Percentiles rank a stretch among this genome's conserved stretches.
Evolutionary conservation across 2,113 vertebrate species (phyloP).

Genomic region (Coracopsis vasa): DNA sequence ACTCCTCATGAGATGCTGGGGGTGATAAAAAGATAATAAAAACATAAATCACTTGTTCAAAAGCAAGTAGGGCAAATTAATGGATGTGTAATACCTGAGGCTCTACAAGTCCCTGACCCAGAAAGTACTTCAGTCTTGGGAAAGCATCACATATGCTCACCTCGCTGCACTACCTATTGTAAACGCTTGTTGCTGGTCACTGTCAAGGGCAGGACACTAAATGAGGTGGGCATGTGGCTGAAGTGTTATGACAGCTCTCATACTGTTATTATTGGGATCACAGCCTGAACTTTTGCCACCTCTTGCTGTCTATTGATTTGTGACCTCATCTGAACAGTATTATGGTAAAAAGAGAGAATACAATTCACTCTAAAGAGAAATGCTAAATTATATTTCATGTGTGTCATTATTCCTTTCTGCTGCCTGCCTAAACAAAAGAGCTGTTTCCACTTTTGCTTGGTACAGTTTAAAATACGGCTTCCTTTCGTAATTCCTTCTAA

Average conservation of each 20-base stretch:
- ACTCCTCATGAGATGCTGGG: background rate
- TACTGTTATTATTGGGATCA: fast-evolving
- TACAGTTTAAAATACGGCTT: background rate
- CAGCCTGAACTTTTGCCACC: background rate
- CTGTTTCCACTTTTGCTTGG: background rate
- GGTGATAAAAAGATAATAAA: background rate
- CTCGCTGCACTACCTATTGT: background rate
- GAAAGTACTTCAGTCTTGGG: background rate
- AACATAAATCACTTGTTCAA: background rate
- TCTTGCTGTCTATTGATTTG: background rate
- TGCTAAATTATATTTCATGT: background rate
- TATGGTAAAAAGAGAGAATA: background rate
- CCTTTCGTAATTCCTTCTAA: background rate
- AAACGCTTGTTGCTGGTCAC: background rate
- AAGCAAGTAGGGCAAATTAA: background rate
- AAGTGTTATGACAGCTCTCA: fast-evolving
- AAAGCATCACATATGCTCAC: background rate
- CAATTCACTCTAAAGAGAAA: background rate
- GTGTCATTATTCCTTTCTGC: background rate
- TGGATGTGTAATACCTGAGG: too few relatives aligned
- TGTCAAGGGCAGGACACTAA: fast-evolving
- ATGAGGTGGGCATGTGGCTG: background rate
- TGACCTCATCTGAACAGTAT: background rate
- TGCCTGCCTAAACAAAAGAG: background rate
- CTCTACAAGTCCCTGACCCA: background rate